Conservation (phyloP, 2,888 invertebrate genomes). For the Bedellia somnulentella region DNA sequence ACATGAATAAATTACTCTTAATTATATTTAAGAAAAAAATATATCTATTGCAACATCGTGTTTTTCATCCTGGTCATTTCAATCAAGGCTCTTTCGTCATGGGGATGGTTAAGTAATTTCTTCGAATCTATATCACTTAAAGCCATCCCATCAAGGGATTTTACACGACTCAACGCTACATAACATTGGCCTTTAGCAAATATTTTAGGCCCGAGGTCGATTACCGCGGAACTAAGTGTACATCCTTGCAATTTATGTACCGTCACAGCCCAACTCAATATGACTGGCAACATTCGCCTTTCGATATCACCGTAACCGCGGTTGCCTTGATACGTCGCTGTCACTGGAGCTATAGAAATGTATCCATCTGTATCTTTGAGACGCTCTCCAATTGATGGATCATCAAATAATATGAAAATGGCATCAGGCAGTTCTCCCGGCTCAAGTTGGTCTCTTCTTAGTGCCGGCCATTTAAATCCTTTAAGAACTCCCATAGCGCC, state of each 20-base stretch:
- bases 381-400: not conserved
- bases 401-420: not conserved
- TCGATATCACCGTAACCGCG: not conserved
- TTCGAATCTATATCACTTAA: too few relatives aligned
- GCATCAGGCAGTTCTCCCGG: not conserved
- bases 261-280: not conserved
- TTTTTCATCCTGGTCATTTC: too few relatives aligned
- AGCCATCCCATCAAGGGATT: too few relatives aligned
- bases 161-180: too few relatives aligned
- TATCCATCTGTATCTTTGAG: not conserved
- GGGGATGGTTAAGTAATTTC: too few relatives aligned
- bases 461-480: constrained; percentile 11
- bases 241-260: not conserved
- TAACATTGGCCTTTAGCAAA: not conserved
- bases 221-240: not conserved
- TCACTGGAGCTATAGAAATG: not conserved
- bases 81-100: too few relatives aligned
- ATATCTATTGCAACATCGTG: too few relatives aligned
- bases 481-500: constrained; percentile 8
- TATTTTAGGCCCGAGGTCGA: not conserved
- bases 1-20: too few relatives aligned
- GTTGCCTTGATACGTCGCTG: not conserved
- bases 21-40: too few relatives aligned
- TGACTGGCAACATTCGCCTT: not conserved
- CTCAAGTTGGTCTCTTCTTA: constrained; percentile 1